Percentiles rank a stretch among this genome's conserved stretches.
phyloP scores from a whole-genome alignment of 2,797 vertebrate species.

The Moxostoma hubbsi region DNA sequence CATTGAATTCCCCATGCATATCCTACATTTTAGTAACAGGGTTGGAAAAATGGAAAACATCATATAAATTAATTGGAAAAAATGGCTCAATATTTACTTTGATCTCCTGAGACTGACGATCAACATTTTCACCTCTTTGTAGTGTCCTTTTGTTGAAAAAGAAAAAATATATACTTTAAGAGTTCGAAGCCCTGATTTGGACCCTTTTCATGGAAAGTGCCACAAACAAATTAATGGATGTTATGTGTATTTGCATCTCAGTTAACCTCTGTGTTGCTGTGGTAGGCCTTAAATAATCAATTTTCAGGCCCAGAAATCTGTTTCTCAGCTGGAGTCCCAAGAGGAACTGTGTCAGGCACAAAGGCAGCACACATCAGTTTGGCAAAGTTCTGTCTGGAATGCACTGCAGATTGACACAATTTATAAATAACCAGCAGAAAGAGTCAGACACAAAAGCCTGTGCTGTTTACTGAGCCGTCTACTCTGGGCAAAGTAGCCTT shows the following conservation, averaged over 20 bases:
- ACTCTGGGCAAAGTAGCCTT: not conserved
- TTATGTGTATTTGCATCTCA: not conserved
- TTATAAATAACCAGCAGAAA: constrained; percentile 76
- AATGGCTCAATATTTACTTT: too few relatives aligned
- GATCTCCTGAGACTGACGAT: too few relatives aligned
- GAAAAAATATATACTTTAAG: too few relatives aligned
- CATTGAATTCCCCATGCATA: too few relatives aligned
- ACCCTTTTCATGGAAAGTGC: too few relatives aligned
- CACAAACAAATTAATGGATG: not conserved
- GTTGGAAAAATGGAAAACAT: too few relatives aligned
- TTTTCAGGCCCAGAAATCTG: constrained; percentile 26
- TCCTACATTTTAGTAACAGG: too few relatives aligned
- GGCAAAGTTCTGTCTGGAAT: constrained; percentile 72
- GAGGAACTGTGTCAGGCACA: constrained; percentile 58
- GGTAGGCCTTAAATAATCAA: constrained; percentile 14
- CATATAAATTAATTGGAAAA: too few relatives aligned
- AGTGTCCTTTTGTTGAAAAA: too few relatives aligned
- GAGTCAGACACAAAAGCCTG: constrained; percentile 75
- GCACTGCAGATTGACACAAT: constrained; percentile 67
- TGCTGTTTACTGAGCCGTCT: constrained; percentile 63
- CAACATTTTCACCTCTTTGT: too few relatives aligned
- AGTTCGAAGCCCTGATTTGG: too few relatives aligned
- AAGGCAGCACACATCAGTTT: constrained; percentile 72
- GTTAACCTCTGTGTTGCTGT: constrained; percentile 8
- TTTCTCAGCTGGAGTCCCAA: constrained; percentile 18